Conservation (phyloP, 1,140 invertebrate species). For the Cheumatopsyche charites region DNA sequence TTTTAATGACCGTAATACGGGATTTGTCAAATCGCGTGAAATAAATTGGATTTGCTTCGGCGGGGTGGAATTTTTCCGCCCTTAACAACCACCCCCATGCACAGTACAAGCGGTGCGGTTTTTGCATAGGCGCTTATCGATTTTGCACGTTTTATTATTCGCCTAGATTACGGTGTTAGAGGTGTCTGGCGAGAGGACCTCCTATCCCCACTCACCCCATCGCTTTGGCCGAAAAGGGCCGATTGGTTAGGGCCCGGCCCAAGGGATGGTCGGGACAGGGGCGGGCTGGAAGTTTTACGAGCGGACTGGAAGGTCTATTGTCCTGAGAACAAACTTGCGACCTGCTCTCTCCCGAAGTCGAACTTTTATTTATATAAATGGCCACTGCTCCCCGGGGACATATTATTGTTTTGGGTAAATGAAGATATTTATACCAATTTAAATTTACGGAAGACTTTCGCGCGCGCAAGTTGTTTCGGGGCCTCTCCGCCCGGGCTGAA, state of each 20-base stretch:
- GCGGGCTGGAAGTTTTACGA: slow-evolving; percentile 45
- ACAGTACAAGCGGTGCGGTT: slow-evolving; percentile 3
- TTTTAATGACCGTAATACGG: neutral
- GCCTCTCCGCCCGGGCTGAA: neutral
- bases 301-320: slow-evolving; percentile 46
- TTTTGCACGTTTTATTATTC: slow-evolving; percentile 32
- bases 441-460: slow-evolving; percentile 17
- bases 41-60: slow-evolving; percentile 2
- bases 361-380: slow-evolving; percentile 46
- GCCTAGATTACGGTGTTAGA: slow-evolving; percentile 30
- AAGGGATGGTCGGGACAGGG: slow-evolving; percentile 2
- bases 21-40: slow-evolving; percentile 18
- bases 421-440: slow-evolving; percentile 32
- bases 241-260: slow-evolving; percentile 23
- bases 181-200: slow-evolving; percentile 32
- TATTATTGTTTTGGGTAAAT: slow-evolving; percentile 38
- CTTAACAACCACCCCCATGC: neutral
- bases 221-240: slow-evolving; percentile 25
- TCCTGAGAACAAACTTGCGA: slow-evolving; percentile 45
- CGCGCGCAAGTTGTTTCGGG: neutral
- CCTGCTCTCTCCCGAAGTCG: slow-evolving; percentile 36
- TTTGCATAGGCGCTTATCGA: slow-evolving; percentile 28
- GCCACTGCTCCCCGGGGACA: slow-evolving; percentile 31
- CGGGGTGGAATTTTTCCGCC: neutral
- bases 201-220: neutral